A percentile compares a stretch with the other conserved stretches of the same genome.
Conservation (phyloP, 2,888 invertebrate species). For the Macrosoma leucophasiata region DNA sequence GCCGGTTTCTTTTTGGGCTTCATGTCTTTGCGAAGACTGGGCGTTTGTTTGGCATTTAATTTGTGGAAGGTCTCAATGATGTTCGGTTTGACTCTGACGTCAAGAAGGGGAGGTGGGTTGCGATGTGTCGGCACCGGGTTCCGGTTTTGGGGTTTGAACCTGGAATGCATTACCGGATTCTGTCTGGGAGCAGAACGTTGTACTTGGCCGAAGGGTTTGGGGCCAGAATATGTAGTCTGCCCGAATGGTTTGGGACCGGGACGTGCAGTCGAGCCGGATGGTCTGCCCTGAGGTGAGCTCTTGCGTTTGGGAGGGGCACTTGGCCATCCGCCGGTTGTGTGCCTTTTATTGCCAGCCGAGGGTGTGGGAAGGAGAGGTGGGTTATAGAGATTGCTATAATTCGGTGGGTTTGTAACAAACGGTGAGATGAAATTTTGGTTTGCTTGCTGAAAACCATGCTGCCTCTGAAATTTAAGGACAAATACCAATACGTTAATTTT, state of each 20-base stretch:
- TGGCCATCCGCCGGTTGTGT: slow-evolving; percentile 33
- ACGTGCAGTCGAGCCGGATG: too few species aligned
- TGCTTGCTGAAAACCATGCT: slow-evolving; percentile 32
- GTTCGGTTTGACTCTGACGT: too few species aligned
- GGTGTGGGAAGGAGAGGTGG: slow-evolving; percentile 22
- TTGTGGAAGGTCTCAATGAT: slow-evolving; percentile 25
- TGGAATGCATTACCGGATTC: too few species aligned
- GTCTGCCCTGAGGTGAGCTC: slow-evolving; percentile 24
- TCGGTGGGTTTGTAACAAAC: not conserved
- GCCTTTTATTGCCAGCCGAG: slow-evolving; percentile 41
- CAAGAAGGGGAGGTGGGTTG: too few species aligned
- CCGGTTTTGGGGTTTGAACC: too few species aligned
- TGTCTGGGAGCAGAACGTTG: too few species aligned
- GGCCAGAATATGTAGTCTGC: too few species aligned
- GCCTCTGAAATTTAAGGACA: slow-evolving; percentile 50
- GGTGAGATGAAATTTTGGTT: too few species aligned
- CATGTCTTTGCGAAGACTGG: slow-evolving; percentile 28
- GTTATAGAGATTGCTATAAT: slow-evolving; percentile 14
- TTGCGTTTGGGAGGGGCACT: slow-evolving; percentile 35
- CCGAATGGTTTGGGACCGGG: too few species aligned
- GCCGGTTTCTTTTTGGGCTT: slow-evolving; percentile 36
- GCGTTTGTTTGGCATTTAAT: slow-evolving; percentile 13
- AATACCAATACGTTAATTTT: too few species aligned
- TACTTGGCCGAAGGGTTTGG: too few species aligned
- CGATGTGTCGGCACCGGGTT: too few species aligned